These are phyloP conservation scores for Paramormyrops kingsleyae DNA, from an alignment of 2,113 vertebrate genomes.

Conservation along the genomic window DNA sequence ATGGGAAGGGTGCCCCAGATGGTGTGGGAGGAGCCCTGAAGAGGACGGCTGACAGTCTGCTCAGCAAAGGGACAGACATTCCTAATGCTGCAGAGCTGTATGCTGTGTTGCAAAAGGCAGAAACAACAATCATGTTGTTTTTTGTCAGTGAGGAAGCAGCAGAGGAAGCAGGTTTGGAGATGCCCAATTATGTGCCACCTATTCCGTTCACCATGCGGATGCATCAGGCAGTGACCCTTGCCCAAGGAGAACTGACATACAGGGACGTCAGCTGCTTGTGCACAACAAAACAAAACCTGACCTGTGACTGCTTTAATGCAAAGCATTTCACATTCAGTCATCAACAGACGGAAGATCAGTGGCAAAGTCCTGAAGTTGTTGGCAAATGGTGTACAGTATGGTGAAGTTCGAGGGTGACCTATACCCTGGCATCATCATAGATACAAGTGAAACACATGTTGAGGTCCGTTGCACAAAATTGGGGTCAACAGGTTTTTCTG, in stretches of 20 bases:
- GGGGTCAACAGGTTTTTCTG: constrained; percentile 23
- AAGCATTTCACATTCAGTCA: too few relatives aligned
- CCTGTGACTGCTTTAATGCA: constrained; percentile 15
- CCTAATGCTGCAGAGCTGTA: not conserved
- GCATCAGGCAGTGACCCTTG: constrained; percentile 11
- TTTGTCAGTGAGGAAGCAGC: not conserved
- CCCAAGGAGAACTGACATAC: constrained; percentile 17
- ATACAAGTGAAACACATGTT: constrained; percentile 23
- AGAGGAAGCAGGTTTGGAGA: not conserved
- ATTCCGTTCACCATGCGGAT: too few relatives aligned
- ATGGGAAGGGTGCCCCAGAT: not conserved
- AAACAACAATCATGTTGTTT: not conserved
- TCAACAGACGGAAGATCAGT: not conserved
- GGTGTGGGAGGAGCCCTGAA: not conserved
- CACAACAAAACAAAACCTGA: constrained; percentile 6
- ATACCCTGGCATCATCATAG: constrained; percentile 18
- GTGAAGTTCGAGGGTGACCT: constrained; percentile 8
- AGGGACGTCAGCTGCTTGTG: constrained; percentile 26
- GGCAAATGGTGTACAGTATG: not conserved
- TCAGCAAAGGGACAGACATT: not conserved
- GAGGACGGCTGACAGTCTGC: not conserved
- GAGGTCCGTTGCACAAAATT: constrained; percentile 19
- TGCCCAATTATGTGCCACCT: constrained; percentile 4
- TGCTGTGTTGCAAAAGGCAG: not conserved
- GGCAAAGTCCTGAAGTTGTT: not conserved